Conservation (phyloP, 1,140 invertebrate species). For the Cydia fagiglandana region DNA sequence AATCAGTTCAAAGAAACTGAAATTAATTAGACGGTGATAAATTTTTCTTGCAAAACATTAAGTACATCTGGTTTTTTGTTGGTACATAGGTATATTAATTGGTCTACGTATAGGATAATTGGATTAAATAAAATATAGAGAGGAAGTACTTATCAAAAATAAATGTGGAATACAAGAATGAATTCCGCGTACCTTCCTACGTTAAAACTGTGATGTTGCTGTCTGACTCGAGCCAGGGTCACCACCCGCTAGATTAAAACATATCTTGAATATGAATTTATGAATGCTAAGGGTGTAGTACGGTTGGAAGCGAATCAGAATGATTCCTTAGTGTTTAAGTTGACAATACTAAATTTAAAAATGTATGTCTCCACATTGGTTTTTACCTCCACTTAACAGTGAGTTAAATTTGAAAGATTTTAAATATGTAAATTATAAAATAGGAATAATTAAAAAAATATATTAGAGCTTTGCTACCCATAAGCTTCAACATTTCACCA, state of each 20-base stretch:
- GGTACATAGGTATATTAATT: too few species aligned
- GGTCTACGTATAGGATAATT: too few species aligned
- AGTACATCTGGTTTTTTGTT: too few species aligned
- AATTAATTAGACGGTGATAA: too few species aligned
- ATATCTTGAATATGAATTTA: conserved; percentile 29
- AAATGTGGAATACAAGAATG: background rate
- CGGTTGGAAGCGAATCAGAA: background rate
- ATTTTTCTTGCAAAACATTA: too few species aligned
- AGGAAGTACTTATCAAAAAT: too few species aligned
- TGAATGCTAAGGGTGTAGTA: background rate
- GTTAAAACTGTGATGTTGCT: background rate
- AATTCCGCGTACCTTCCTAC: background rate
- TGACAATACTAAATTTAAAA: background rate
- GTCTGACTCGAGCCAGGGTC: background rate
- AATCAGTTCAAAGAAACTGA: too few species aligned
- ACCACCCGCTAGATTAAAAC: conserved; percentile 3
- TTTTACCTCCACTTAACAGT: background rate
- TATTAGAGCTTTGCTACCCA: background rate
- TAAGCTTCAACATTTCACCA: background rate
- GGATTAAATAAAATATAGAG: too few species aligned
- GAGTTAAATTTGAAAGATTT: background rate
- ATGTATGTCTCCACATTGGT: background rate
- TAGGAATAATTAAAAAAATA: background rate
- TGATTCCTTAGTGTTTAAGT: conserved; percentile 14
- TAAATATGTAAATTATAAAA: conserved; percentile 2